phyloP scores from a whole-genome alignment of 2,113 vertebrate species.

The Smithornis capensis region DNA sequence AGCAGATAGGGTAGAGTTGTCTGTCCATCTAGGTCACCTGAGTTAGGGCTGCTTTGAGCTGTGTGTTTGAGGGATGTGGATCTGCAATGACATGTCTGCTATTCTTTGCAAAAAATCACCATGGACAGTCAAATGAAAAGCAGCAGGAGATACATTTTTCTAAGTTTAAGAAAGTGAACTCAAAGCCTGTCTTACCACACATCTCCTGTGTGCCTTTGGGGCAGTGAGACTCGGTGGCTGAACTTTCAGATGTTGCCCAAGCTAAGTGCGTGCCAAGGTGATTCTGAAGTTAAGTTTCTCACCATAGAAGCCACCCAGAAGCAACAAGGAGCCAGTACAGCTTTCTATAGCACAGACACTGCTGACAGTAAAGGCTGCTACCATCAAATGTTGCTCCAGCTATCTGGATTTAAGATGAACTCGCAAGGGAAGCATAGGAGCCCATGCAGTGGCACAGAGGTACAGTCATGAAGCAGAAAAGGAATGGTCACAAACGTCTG shows the following conservation, averaged over 20 bases:
- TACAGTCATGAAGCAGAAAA: neutral
- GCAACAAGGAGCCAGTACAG: neutral
- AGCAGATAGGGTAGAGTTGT: neutral
- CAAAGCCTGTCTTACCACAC: neutral
- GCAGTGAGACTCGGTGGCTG: neutral
- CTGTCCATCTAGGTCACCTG: neutral
- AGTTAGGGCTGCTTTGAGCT: neutral
- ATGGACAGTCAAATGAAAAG: neutral
- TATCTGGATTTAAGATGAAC: neutral
- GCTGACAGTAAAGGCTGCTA: neutral
- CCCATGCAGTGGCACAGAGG: accelerated
- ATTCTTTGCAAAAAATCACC: neutral
- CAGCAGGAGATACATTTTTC: neutral
- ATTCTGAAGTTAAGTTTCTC: neutral
- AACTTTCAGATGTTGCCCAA: neutral
- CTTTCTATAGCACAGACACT: neutral
- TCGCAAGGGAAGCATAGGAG: neutral
- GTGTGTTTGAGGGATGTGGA: neutral
- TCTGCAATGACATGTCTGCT: neutral
- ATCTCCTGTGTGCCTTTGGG: neutral
- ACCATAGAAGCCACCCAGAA: neutral
- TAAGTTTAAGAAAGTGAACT: neutral
- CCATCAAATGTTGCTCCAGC: neutral
- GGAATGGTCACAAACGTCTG: neutral
- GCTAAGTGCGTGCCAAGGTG: accelerated